phyloP scores from a whole-genome alignment of 2,797 vertebrate genomes.

The Phataginus tricuspis region DNA sequence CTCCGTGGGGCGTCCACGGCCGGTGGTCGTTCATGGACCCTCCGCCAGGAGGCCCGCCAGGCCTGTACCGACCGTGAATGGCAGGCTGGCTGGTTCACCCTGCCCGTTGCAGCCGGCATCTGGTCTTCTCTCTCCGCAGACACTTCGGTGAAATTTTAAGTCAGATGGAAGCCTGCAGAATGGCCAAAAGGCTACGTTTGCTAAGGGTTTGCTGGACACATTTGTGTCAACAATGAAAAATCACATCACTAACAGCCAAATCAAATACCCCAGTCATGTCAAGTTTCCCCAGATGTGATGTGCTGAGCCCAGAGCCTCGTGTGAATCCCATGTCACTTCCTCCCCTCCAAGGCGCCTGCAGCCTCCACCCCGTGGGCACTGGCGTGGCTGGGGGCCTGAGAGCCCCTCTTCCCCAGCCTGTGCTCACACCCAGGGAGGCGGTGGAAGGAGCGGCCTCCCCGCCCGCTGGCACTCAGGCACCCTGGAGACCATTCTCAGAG shows the following conservation, averaged over 20 bases:
- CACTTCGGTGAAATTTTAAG: conserved; percentile 68
- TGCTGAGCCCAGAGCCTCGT: background rate
- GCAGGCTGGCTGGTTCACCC: background rate
- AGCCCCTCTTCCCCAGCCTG: no score
- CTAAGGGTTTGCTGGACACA: conserved; percentile 66
- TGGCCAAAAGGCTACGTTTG: conserved; percentile 73
- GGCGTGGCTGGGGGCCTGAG: no score
- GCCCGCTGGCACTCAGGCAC: background rate
- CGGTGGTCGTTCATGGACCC: conserved; percentile 56
- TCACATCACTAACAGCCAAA: conserved; percentile 62
- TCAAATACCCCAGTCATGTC: conserved; percentile 66
- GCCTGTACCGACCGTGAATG: conserved; percentile 54
- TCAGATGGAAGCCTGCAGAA: conserved; percentile 76
- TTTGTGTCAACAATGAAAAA: conserved; percentile 71
- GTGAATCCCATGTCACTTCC: background rate
- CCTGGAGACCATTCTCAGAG: background rate
- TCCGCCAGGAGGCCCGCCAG: conserved; percentile 71
- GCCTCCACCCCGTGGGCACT: fast-evolving
- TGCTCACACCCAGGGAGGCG: fast-evolving
- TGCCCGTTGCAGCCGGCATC: background rate
- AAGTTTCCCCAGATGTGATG: conserved; percentile 40
- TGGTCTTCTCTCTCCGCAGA: conserved; percentile 75
- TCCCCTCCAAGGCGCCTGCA: fast-evolving
- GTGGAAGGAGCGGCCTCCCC: background rate
- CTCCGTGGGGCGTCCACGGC: background rate